phyloP scores from a whole-genome alignment of 2,888 invertebrate species.

The Pheosia gnoma region DNA sequence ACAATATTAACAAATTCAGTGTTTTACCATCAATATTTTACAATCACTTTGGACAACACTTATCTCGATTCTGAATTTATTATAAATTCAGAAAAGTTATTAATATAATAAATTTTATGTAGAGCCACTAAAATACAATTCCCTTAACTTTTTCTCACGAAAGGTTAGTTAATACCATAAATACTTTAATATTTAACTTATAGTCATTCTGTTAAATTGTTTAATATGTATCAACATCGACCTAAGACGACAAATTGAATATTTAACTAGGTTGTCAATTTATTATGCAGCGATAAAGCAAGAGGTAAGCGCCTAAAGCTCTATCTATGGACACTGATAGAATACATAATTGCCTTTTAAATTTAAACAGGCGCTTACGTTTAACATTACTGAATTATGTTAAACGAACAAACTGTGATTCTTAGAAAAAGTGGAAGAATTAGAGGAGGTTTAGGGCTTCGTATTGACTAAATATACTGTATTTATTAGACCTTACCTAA shows the following conservation, averaged over 20 bases:
- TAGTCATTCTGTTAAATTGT: slow-evolving; percentile 5
- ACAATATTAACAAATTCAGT: too few relatives aligned
- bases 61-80: too few relatives aligned
- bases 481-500: too few relatives aligned
- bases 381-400: background rate
- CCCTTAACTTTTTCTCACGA: too few relatives aligned
- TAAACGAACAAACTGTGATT: background rate
- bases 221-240: slow-evolving; percentile 21
- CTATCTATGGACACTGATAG: slow-evolving; percentile 37
- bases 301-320: slow-evolving; percentile 40
- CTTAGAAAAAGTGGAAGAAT: too few relatives aligned
- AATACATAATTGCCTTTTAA: slow-evolving; percentile 41
- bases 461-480: too few relatives aligned
- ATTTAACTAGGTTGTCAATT: slow-evolving; percentile 41
- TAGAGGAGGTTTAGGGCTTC: too few relatives aligned
- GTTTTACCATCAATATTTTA: too few relatives aligned
- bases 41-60: too few relatives aligned
- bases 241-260: slow-evolving; percentile 38
- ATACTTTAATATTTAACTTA: background rate
- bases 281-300: slow-evolving; percentile 36
- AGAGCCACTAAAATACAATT: too few relatives aligned
- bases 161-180: background rate
- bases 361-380: slow-evolving; percentile 38
- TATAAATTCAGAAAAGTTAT: too few relatives aligned
- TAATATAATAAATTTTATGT: too few relatives aligned